Evolutionary conservation across 2,888 invertebrate species (phyloP), one percentile per base, ranked within the genome.

Genomic region (Caenorhabditis sinica): DNA sequence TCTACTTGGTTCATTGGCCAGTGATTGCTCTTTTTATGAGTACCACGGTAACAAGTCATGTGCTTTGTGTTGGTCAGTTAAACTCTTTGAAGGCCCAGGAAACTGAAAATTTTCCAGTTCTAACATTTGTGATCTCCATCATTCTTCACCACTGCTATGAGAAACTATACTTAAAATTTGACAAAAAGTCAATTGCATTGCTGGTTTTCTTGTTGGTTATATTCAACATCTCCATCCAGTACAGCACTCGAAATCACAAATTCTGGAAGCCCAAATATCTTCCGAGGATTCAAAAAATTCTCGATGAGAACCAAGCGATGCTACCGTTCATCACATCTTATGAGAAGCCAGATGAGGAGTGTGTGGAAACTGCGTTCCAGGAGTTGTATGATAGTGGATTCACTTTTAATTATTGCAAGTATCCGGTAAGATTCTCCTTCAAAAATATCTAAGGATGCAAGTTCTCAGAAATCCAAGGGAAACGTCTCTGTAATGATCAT

Each of bases 1-100:
- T 81, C n/a, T 81, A 81, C 30, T 25, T 81, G 17, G 33, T 81
- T 61, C 81, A 81, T 20, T 81, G 81, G 81, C 81, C 81, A 28
- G 17, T 81, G n/a, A 81, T 81, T 20, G 17, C 66, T 8, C 36
- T 81, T 8, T 60, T 68, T 11, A 33, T n/a, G 17, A 23, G 58
- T 15, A 33, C 60, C 5, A 40, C 56, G 8, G 23, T 60, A 2
- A 58, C 63, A 23, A 53, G 60, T 4, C 33, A 56, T 23, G 5
- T 80, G 0, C 33, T 56, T 6, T 56, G 65, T n/a, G 28, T 80
- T 25, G 45, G 66, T 66, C 51, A 36, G 61, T 33, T 9, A 17
- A n/a, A n/a, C n/a, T n/a, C n/a, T n/a, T n/a, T n/a, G n/a, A n/a
- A n/a, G n/a, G n/a, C n/a, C n/a, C n/a, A n/a, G n/a, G n/a, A n/a